Evolutionary conservation across 2,797 vertebrate species (phyloP).

Genomic region (Etheostoma nigrum): DNA sequence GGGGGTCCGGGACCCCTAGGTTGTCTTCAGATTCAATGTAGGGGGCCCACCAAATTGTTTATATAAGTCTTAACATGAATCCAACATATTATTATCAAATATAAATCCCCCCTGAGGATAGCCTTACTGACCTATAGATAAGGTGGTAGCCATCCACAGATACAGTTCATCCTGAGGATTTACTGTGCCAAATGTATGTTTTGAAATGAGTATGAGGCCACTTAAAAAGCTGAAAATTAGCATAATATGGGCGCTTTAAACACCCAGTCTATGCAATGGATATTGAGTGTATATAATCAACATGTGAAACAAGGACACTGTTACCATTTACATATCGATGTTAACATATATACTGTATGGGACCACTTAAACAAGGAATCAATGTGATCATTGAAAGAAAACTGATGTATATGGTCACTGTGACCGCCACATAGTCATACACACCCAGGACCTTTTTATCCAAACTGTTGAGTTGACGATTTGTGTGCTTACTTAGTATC

Average conservation of each 20-base stretch:
- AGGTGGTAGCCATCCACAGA: too few species aligned
- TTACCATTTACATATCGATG: constrained; percentile 41
- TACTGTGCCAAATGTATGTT: too few species aligned
- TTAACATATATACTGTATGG: constrained; percentile 53
- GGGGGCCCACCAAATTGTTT: too few species aligned
- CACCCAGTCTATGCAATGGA: constrained; percentile 27
- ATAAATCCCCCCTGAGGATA: too few species aligned
- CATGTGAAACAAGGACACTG: constrained; percentile 39
- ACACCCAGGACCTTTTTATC: constrained; percentile 12
- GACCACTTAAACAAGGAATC: constrained; percentile 43
- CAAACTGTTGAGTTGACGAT: constrained; percentile 31
- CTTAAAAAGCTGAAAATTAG: too few species aligned
- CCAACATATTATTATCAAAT: too few species aligned
- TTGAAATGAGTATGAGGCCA: too few species aligned
- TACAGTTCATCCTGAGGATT: too few species aligned
- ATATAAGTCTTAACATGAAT: too few species aligned
- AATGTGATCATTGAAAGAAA: constrained; percentile 44
- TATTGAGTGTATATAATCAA: constrained; percentile 52
- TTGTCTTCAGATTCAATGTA: too few species aligned
- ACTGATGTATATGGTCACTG: constrained; percentile 18
- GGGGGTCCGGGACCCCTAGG: too few species aligned
- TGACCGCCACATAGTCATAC: constrained; percentile 45
- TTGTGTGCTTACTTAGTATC: constrained; percentile 34
- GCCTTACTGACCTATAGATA: too few species aligned
- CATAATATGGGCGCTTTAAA: constrained; percentile 15